A percentile compares a stretch with the other conserved stretches of the same genome.
Conservation (phyloP, 2,888 invertebrate species). For the Nebria salina region DNA sequence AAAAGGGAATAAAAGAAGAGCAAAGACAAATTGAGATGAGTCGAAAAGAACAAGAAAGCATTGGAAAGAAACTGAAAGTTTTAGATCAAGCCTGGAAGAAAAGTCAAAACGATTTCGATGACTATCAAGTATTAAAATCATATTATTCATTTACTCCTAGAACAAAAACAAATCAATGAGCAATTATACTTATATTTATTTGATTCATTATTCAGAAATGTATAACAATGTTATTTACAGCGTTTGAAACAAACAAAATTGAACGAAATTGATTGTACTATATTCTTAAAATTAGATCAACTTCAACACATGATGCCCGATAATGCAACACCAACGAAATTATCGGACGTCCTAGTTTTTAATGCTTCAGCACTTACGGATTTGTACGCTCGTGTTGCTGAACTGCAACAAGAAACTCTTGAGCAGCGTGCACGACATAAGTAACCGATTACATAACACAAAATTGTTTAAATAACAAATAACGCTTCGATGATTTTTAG, state of each 20-base stretch:
- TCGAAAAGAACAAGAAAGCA: constrained; percentile 68
- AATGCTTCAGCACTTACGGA: constrained; percentile 68
- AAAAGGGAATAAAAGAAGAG: constrained; percentile 70
- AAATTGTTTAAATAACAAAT: no score
- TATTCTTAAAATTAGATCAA: constrained; percentile 76
- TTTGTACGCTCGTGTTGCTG: constrained; percentile 71
- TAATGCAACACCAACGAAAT: constrained; percentile 55
- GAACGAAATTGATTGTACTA: constrained; percentile 78
- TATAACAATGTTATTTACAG: constrained; percentile 1
- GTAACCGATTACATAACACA: constrained; percentile 6
- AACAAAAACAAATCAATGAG: not conserved
- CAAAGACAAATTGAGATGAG: constrained; percentile 67
- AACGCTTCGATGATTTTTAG: constrained; percentile 57
- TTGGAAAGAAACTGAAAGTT: constrained; percentile 67
- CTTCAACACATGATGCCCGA: constrained; percentile 68
- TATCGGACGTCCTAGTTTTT: constrained; percentile 70
- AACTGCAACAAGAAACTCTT: constrained; percentile 72
- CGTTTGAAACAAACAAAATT: constrained; percentile 75
- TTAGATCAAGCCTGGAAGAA: constrained; percentile 67
- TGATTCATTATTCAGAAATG: not conserved
- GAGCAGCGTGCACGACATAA: constrained; percentile 24
- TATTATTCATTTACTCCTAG: not conserved
- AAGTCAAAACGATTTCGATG: constrained; percentile 69
- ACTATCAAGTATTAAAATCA: constrained; percentile 68
- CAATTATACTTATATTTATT: not conserved